These are phyloP conservation scores for Opisthocomus hoazin DNA, from an alignment of 2,113 vertebrate genomes.

Conservation along the genomic window DNA sequence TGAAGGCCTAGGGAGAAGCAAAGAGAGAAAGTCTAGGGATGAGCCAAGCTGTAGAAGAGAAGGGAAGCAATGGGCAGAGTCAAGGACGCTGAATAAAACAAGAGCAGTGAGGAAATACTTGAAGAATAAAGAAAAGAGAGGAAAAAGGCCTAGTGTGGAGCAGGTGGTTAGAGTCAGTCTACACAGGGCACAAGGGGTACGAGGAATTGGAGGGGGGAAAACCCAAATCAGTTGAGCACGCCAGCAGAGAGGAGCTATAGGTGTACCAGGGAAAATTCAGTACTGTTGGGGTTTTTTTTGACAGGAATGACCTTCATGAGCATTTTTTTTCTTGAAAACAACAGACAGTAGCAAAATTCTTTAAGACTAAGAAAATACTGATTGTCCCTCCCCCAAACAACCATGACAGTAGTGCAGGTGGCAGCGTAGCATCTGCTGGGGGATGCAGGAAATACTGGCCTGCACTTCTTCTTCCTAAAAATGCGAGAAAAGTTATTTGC, in stretches of 20 bases:
- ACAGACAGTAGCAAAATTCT: not conserved
- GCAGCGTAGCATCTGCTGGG: not conserved
- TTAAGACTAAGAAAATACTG: not conserved
- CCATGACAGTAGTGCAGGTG: not conserved
- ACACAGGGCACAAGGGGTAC: not conserved
- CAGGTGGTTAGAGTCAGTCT: not conserved
- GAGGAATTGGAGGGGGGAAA: not conserved
- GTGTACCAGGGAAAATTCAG: not conserved
- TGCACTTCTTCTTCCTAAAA: not conserved
- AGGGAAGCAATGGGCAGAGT: not conserved
- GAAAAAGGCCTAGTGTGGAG: not conserved
- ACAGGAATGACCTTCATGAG: not conserved
- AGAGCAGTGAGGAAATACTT: not conserved
- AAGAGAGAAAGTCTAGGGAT: not conserved
- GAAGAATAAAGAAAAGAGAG: not conserved
- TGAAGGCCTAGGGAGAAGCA: not conserved
- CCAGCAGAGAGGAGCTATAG: not conserved
- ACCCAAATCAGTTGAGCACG: not conserved
- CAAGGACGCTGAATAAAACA: not conserved
- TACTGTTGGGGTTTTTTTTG: not conserved
- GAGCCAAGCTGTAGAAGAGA: not conserved
- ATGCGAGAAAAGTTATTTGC: not conserved
- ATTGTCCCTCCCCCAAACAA: not conserved
- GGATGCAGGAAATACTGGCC: not conserved
- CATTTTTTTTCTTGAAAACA: not conserved